These are phyloP conservation scores for Burhinus bistriatus DNA, from an alignment of 2,113 vertebrate genomes.

Conservation along the genomic window DNA sequence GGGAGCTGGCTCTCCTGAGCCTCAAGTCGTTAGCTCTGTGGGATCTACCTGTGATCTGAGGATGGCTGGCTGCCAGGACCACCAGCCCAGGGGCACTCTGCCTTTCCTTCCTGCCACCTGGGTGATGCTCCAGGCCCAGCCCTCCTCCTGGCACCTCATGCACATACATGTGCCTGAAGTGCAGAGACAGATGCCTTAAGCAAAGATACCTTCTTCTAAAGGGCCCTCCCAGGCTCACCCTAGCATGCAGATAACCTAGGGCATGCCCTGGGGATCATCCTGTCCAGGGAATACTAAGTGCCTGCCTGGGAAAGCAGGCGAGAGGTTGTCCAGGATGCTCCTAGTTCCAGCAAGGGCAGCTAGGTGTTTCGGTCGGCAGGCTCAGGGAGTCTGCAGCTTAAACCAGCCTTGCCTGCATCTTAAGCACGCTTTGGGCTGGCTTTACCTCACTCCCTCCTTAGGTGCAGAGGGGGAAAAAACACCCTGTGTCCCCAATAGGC, in stretches of 20 bases:
- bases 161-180: rapidly evolving
- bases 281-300: neutral
- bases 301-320: neutral
- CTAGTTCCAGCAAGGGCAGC: neutral
- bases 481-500: neutral
- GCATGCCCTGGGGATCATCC: neutral
- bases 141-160: neutral
- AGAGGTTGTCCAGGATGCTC: neutral
- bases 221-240: neutral
- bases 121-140: neutral
- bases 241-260: neutral
- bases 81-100: neutral
- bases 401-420: neutral
- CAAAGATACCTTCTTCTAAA: neutral
- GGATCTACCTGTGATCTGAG: neutral
- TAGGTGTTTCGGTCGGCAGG: neutral
- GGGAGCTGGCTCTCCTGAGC: neutral
- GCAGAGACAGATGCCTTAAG: neutral
- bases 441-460: neutral
- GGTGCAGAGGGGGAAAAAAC: neutral
- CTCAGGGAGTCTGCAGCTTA: neutral
- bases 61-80: neutral
- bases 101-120: neutral
- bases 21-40: neutral
- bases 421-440: neutral